Evolutionary conservation across 2,888 invertebrate genomes (phyloP).

Genomic region (Zaprionus bogoriensis): DNA sequence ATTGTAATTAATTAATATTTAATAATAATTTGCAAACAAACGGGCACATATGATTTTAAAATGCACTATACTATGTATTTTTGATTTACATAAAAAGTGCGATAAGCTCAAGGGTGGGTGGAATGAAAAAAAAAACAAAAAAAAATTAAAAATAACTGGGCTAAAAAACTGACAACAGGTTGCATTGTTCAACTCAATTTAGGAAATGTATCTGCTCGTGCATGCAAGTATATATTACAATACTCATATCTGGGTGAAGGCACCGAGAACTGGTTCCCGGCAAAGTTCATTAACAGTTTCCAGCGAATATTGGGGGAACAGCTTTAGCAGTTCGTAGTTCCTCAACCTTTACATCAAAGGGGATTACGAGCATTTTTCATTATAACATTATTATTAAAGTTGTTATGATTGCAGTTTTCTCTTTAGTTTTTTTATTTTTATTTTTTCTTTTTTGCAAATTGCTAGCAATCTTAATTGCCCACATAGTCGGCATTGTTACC

Average conservation of each 20-base stretch:
- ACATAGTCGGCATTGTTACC: no score
- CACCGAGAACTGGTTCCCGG: no score
- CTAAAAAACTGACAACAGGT: neutral
- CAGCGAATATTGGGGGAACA: neutral
- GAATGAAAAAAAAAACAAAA: neutral
- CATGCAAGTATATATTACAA: neutral
- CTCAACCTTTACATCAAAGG: no score
- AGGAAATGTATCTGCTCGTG: neutral
- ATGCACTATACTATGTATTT: neutral
- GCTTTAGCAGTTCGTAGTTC: no score
- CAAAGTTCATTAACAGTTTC: neutral
- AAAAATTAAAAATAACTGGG: neutral
- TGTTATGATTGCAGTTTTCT: no score
- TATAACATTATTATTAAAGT: no score
- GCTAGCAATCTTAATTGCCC: no score
- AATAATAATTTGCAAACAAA: slow-evolving; percentile 21
- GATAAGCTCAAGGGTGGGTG: neutral
- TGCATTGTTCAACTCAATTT: neutral
- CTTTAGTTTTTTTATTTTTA: no score
- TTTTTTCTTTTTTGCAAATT: no score
- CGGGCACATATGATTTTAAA: no score
- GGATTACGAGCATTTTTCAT: no score
- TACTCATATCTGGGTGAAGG: neutral
- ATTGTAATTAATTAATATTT: slow-evolving; percentile 29
- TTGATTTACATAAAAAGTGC: no score